Evolutionary conservation across 2,888 invertebrate species (phyloP), one percentile per base, ranked within the genome.

Genomic region (Chrysolina oricalcia): DNA sequence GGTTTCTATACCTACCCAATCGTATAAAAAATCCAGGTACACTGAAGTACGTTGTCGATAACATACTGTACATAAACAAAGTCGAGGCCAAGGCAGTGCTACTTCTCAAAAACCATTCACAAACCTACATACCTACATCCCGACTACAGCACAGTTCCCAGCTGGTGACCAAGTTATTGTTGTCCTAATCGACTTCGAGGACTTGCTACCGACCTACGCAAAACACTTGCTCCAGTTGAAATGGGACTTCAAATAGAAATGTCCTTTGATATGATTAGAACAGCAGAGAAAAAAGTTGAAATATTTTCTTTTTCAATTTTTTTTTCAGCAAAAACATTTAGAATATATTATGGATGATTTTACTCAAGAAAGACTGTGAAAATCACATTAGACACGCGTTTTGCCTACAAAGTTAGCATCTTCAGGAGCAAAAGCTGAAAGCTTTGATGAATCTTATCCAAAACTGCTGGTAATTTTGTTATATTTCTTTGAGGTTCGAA

Each of bases 151-250:
- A 46, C 15, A 15, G n/a, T 15, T 15, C 46, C 46, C 46, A 46
- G 46, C 46, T 46, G 46, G 46, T 15, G 46, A 46, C 46, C 46
- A 46, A 13, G 46, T 46, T 46, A 46, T 46, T 79, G 76, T 77
- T 76, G 77, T 73, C 78, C 78, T 78, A 77, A 75, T 72, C 76
- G 70, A 65, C 78, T 65, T 62, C 48, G 59, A 43, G 59, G 72
- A 74, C 75, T 40, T 74, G 68, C 66, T 66, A 77, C 70, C 48
- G 68, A 48, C 67, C 67, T 67, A 67, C 67, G 50, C 11, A 6
- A 15, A 27, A 9, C 11, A 23, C 40, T 43, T 43, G n/a, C 15
- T 46, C 40, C 41, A 56, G 9, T 53, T n/a, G 56, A 69, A 69
- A 19, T 69, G 56, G 40, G 21, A 10, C 19, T 68, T 68, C 13